Conservation (phyloP, 2,113 vertebrate genomes). For the Odocoileus virginianus region DNA sequence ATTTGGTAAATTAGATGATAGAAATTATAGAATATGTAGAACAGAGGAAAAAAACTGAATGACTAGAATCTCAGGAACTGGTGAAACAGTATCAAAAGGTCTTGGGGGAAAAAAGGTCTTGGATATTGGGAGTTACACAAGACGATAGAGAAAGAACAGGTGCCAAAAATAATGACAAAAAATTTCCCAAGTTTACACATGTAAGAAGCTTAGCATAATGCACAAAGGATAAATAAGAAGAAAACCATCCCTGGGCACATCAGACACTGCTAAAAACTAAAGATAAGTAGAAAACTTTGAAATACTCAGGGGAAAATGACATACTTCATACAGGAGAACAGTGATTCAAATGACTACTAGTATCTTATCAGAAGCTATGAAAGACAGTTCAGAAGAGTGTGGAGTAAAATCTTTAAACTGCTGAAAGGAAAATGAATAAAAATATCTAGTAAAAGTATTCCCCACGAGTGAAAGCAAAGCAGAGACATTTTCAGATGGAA, state of each 20-base stretch:
- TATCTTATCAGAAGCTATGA: neutral
- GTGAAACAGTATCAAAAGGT: neutral
- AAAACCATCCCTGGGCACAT: neutral
- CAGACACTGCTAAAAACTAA: neutral
- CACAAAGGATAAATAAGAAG: neutral
- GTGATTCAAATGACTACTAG: neutral
- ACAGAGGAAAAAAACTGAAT: neutral
- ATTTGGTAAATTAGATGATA: neutral
- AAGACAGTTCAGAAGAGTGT: neutral
- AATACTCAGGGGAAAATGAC: neutral
- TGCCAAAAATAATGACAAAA: neutral
- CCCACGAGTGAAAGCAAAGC: neutral
- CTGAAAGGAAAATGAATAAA: neutral
- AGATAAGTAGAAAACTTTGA: neutral
- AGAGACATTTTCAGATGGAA: neutral
- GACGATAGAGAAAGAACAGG: neutral
- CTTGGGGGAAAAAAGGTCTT: neutral
- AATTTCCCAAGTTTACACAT: neutral
- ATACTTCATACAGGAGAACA: neutral
- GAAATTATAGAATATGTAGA: neutral
- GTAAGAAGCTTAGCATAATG: neutral
- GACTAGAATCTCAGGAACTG: neutral
- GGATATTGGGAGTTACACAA: neutral
- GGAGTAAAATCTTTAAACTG: neutral
- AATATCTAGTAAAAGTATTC: neutral